Percentiles rank a stretch among this genome's conserved stretches.
These are phyloP conservation scores for Tetramorium simillimum DNA, from an alignment of 1,140 invertebrate genomes.

Conservation along the genomic window DNA sequence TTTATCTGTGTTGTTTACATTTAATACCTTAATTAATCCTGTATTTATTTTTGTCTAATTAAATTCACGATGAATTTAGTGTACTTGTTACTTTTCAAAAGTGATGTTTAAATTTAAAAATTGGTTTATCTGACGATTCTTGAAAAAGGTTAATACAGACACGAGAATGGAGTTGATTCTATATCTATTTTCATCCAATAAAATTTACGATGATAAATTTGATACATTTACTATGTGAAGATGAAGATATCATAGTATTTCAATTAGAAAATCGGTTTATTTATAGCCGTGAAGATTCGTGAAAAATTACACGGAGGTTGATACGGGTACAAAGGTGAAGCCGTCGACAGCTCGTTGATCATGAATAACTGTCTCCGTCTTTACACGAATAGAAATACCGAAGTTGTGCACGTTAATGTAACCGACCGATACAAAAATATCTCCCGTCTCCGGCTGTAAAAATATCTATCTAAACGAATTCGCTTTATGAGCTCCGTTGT, in stretches of 20 bases:
- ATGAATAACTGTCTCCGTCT: neutral
- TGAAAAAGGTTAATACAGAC: too few species aligned
- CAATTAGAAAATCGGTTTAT: neutral
- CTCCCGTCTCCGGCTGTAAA: neutral
- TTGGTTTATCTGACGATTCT: too few species aligned
- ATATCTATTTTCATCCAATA: neutral
- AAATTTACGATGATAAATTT: neutral
- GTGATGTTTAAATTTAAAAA: too few species aligned
- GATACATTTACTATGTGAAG: neutral
- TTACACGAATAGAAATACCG: neutral
- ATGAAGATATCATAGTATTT: neutral
- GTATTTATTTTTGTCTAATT: neutral
- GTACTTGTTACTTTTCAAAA: too few species aligned
- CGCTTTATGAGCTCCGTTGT: neutral
- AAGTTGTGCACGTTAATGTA: neutral
- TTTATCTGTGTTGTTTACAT: neutral
- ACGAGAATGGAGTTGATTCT: neutral
- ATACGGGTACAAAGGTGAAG: neutral
- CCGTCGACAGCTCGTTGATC: neutral
- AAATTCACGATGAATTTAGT: neutral
- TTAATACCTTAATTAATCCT: neutral
- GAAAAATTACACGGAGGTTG: neutral
- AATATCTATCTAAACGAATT: neutral
- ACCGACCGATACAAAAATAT: slow-evolving; percentile 29
- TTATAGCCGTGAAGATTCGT: neutral